Evolutionary conservation across 1,140 invertebrate genomes (phyloP), one percentile per base, ranked within the genome.

Genomic region (Drosophila sp.): DNA sequence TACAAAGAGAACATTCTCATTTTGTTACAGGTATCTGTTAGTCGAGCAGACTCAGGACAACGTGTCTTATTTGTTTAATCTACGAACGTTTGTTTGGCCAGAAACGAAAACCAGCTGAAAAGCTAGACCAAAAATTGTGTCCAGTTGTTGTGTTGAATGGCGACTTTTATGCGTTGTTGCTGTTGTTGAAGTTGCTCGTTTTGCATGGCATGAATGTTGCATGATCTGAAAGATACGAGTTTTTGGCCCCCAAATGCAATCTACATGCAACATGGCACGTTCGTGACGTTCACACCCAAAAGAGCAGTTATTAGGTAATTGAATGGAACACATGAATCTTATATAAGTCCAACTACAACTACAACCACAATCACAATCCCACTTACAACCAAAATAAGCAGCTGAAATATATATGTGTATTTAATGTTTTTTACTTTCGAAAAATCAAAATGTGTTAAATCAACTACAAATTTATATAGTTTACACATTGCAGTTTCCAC

Each of bases 231-330:
- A 59, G 64, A 73, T 69, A 61, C 54, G 16, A 61, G 50, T 59
- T 56, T 58, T 25, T 56, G 29, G 32, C 16, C n/a, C 34, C 27
- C 45, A 58, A 63, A 21, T 62, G 65, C 59, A 61, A 62, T 70
- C 58, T 48, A 59, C 32, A 59, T 59, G 71, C 64, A 62, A 7
- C 48, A n/a, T n/a, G 46, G 51, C 36, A 56, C 32, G 40, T 32
- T 67, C 71, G 71, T 73, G 71, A 73, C 63, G 64, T 36, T 73
- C 71, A 73, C 71, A 73, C 71, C 71, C 71, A 59, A 51, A 62
- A 59, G 46, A 59, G 16, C 25, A 45, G 61, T 53, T 72, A 66
- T 66, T 64, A 56, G 50, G 56, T 69, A 69, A 73, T 61, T 67
- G 54, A 46, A 63, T 63, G 58, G 34, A 66, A 50, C 46, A 50